A percentile compares a stretch with the other conserved stretches of the same genome.
Evolutionary conservation across 2,797 vertebrate species (phyloP).

Genomic region (Fistularia tabacaria): DNA sequence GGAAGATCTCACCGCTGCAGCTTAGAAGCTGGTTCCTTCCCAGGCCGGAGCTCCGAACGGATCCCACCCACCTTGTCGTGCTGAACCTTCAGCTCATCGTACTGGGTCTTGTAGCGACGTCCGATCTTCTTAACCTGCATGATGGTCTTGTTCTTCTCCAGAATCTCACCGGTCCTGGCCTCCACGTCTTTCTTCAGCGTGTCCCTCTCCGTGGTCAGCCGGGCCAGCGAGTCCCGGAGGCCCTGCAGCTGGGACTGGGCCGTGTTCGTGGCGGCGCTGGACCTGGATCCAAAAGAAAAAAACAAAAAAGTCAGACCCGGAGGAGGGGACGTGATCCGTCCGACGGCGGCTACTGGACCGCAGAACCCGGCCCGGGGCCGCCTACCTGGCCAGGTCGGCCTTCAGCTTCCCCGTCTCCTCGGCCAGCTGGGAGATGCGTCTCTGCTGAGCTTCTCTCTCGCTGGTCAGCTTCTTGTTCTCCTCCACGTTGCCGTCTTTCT

Average conservation of each 20-base stretch:
- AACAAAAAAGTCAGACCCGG: neutral
- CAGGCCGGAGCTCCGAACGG: neutral
- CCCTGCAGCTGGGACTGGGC: slow-evolving; percentile 86
- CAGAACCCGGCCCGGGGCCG: too few species aligned
- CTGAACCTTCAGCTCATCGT: slow-evolving; percentile 92
- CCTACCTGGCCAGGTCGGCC: slow-evolving; percentile 87
- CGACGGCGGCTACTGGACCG: too few species aligned
- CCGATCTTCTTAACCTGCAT: slow-evolving; percentile 98
- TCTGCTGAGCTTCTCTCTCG: slow-evolving; percentile 87
- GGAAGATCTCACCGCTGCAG: neutral
- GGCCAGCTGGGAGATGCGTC: slow-evolving; percentile 85
- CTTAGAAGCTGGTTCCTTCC: neutral
- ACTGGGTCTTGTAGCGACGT: slow-evolving; percentile 94
- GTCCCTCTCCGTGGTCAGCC: slow-evolving; percentile 83
- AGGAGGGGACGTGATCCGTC: neutral
- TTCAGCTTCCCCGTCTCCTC: slow-evolving; percentile 90
- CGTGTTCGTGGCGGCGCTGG: slow-evolving; percentile 80
- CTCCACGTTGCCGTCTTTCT: slow-evolving; percentile 89
- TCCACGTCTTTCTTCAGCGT: slow-evolving; percentile 84
- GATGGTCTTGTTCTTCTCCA: slow-evolving; percentile 93
- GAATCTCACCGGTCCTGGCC: slow-evolving; percentile 81
- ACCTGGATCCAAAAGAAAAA: too few species aligned
- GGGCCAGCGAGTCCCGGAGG: slow-evolving; percentile 80
- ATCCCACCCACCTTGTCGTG: slow-evolving; percentile 84
- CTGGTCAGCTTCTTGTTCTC: slow-evolving; percentile 86